phyloP scores from a whole-genome alignment of 2,797 vertebrate genomes.

The Phalanger gymnotis region DNA sequence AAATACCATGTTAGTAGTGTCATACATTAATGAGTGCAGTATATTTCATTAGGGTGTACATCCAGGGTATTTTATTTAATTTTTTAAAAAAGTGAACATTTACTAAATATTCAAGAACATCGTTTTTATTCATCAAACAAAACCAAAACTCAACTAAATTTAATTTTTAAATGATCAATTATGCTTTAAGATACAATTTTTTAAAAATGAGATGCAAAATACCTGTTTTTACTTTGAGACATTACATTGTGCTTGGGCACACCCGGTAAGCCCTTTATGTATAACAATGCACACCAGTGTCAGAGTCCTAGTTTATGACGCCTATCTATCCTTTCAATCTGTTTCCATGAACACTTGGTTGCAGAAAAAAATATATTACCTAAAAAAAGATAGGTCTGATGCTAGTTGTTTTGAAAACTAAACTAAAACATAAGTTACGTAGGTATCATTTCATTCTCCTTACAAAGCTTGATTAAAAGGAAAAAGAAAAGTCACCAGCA shows the following conservation, averaged over 20 bases:
- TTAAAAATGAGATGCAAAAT: slow-evolving; percentile 23
- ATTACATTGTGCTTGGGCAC: background rate
- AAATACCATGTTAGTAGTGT: background rate
- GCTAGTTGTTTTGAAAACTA: slow-evolving; percentile 2
- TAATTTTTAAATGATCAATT: background rate
- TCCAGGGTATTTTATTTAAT: background rate
- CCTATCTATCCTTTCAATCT: background rate
- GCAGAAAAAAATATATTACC: background rate
- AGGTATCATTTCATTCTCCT: slow-evolving; percentile 4
- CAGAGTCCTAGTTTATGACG: slow-evolving; percentile 26
- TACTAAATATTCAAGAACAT: background rate
- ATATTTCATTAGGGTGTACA: background rate
- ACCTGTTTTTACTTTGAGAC: background rate
- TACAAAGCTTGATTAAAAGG: background rate
- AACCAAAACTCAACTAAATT: background rate
- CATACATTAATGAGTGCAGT: background rate
- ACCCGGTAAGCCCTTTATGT: background rate
- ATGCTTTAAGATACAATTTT: background rate
- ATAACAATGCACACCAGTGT: background rate
- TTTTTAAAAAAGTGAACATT: background rate
- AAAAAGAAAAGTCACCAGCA: background rate
- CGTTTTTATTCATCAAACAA: background rate
- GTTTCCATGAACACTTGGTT: background rate
- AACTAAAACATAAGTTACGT: background rate
- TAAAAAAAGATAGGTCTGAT: slow-evolving; percentile 16